Evolutionary conservation across 1,140 invertebrate genomes (phyloP), one percentile per base, ranked within the genome.

Genomic region (Achatina immaculata): DNA sequence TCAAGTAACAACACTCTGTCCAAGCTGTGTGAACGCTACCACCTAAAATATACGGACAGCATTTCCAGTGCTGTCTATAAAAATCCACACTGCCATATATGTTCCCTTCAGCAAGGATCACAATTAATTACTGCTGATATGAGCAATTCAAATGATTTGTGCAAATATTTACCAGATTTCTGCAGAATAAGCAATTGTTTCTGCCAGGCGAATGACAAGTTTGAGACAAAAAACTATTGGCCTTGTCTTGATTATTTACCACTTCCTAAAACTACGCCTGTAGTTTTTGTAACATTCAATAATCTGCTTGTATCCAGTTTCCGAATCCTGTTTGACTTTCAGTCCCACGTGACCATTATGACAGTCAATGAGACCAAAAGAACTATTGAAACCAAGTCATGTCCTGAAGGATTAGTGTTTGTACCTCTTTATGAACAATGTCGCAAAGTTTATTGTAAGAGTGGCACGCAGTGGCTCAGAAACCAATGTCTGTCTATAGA

Each of bases 291-390:
- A n/a, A n/a, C n/a, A n/a, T n/a, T n/a, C n/a, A n/a, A n/a, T n/a
- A 36, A 68, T 34, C 14, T 19, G 9, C 14, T 36, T 3, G 1
- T 62, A 1, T 55, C 58, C 34, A 76, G 74, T 62, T 65, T 62
- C 62, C 74, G 74, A 21, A 28, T 76, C 11, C 31, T 76, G 31
- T 62, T 38, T 24, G 74, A 76, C 55, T 76, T 76, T 62, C 55
- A 34, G 24, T 58, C 48, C 36, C 9, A n/a, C n/a, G 34, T 11
- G 24, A 11, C 48, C 14, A 62, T 21, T 11, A n/a, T 74, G 24
- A 71, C 38, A 4, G 31, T 48, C 28, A 51, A 51, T 36, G 16
- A 74, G 11, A 74, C 72, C 1, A 21, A 6, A 21, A 9, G 14
- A 31, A 51, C 48, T 4, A 28, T 55, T 19, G 72, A 74, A 55